phyloP scores from a whole-genome alignment of 35 echinoderm and acorn worm species.

The Lytechinus variegatus region DNA sequence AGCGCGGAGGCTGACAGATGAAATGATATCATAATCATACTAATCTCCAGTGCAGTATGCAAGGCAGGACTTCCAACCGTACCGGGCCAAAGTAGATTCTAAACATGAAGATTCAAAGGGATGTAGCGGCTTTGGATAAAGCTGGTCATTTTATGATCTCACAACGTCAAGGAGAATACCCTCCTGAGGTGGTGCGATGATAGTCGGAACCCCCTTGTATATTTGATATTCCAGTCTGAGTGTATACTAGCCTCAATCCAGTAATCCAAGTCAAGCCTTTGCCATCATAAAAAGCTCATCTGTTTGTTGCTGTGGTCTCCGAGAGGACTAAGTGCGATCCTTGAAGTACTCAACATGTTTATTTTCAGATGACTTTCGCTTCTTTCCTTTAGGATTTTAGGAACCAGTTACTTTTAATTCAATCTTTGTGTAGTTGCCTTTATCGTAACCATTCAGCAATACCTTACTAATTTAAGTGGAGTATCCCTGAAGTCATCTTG shows the following conservation, averaged over 20 bases:
- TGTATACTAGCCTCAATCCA: conserved; percentile 28
- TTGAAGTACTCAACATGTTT: conserved; percentile 9
- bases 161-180: neutral
- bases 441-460: neutral
- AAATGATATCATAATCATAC: conserved; percentile 41
- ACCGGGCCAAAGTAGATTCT: neutral
- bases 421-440: neutral
- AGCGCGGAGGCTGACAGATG: conserved; percentile 19
- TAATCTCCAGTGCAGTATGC: neutral
- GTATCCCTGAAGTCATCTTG: neutral
- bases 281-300: conserved; percentile 32
- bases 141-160: conserved; percentile 37
- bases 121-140: conserved; percentile 25
- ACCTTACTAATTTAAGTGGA: neutral
- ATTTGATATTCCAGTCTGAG: conserved; percentile 34
- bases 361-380: conserved; percentile 13
- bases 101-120: neutral
- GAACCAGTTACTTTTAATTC: conserved; percentile 33
- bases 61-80: neutral
- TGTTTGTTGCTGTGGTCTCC: conserved; percentile 41
- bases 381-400: neutral
- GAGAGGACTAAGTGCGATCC: conserved; percentile 6
- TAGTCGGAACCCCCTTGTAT: conserved; percentile 14
- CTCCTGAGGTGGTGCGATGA: neutral
- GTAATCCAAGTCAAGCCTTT: neutral